These are phyloP conservation scores for Formicarius rufipectus DNA, from an alignment of 2,113 vertebrate species.

Conservation along the genomic window DNA sequence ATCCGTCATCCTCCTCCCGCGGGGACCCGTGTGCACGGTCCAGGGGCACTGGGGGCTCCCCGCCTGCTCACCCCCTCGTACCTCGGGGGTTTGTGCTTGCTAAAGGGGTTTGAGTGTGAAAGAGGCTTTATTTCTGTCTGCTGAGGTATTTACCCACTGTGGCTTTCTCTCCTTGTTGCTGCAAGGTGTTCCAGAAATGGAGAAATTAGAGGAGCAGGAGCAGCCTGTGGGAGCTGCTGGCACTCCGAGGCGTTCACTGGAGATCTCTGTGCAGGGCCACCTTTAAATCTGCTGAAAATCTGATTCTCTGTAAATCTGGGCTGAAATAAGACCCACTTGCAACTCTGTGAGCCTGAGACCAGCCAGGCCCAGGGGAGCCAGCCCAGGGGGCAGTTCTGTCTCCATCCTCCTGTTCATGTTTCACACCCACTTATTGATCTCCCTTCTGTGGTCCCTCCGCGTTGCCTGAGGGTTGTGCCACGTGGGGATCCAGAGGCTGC, in stretches of 20 bases:
- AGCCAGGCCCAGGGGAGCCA: not conserved
- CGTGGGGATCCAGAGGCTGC: not conserved
- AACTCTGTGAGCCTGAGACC: not conserved
- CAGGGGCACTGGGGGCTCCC: not conserved
- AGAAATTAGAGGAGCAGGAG: not conserved
- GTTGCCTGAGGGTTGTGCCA: not conserved
- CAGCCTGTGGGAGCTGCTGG: not conserved
- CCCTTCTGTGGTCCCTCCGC: not conserved
- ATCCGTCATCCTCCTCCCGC: not conserved
- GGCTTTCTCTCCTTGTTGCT: not conserved
- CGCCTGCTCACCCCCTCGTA: rapidly evolving
- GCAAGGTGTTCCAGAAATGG: not conserved
- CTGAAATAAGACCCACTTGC: not conserved
- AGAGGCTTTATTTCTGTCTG: not conserved
- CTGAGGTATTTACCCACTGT: not conserved
- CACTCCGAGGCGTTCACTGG: rapidly evolving
- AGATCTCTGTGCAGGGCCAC: not conserved
- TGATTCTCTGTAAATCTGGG: not conserved
- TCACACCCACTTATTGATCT: not conserved
- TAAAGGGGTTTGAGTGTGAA: not conserved
- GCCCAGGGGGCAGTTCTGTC: not conserved
- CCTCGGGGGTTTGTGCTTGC: not conserved
- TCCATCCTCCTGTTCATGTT: not conserved
- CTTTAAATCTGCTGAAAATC: not conserved
- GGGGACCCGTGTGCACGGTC: rapidly evolving